A percentile compares a stretch with the other conserved stretches of the same genome.
Conservation (phyloP, 2,888 invertebrate species). For the Bimastos eiseni region DNA sequence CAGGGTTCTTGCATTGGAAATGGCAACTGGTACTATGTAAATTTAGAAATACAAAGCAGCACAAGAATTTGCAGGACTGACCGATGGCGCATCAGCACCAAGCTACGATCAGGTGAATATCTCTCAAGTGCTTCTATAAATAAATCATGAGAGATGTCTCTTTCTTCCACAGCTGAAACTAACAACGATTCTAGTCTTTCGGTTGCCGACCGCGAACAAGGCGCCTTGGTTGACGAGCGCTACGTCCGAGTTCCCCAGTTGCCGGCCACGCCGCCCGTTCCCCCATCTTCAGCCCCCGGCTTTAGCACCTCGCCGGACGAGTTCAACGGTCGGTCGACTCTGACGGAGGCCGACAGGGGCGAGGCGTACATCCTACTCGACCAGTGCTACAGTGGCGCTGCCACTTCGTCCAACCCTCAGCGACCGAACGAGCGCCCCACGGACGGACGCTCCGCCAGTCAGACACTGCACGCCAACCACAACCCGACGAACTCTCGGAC, state of each 20-base stretch:
- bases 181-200: slow-evolving; percentile 5
- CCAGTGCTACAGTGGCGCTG: slow-evolving; percentile 32
- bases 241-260: background rate
- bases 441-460: background rate
- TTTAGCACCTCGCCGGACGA: background rate
- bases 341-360: slow-evolving; percentile 13
- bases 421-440: background rate
- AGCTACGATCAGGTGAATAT: no score
- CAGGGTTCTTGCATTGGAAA: no score
- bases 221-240: background rate
- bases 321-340: background rate
- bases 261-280: background rate
- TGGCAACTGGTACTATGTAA: no score
- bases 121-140: no score
- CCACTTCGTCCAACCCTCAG: background rate
- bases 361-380: slow-evolving; percentile 33
- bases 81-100: no score
- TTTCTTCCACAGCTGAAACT: background rate
- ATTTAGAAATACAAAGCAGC: no score
- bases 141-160: background rate
- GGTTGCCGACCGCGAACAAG: background rate
- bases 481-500: background rate
- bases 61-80: no score
- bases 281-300: background rate
- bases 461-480: background rate